phyloP scores from a whole-genome alignment of 2,113 vertebrate species.

The Ranitomeya imitator region DNA sequence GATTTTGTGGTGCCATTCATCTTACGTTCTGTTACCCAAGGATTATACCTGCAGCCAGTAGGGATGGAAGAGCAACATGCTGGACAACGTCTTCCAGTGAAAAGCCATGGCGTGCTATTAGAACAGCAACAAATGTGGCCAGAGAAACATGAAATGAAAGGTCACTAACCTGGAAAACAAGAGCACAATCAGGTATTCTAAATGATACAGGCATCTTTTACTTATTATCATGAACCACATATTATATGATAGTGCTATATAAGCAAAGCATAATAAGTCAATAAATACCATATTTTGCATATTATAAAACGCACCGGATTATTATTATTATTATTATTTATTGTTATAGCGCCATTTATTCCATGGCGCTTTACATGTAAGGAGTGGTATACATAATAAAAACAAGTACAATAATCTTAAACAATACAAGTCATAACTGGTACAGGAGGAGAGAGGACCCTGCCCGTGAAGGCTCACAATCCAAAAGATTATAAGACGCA shows the following conservation, averaged over 20 bases:
- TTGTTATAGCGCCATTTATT: too few species aligned
- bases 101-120: slow-evolving; percentile 76
- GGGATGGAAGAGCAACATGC: slow-evolving; percentile 74
- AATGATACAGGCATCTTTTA: background rate
- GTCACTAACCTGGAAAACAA: slow-evolving; percentile 74
- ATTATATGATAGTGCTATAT: background rate
- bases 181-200: slow-evolving; percentile 33
- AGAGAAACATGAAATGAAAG: slow-evolving; percentile 78
- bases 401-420: too few species aligned
- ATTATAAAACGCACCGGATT: too few species aligned
- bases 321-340: too few species aligned
- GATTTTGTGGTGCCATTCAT: background rate
- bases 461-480: too few species aligned
- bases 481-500: too few species aligned
- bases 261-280: too few species aligned
- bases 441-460: too few species aligned
- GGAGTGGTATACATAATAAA: too few species aligned
- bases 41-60: slow-evolving; percentile 73
- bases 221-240: background rate
- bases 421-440: too few species aligned
- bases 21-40: background rate
- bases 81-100: slow-evolving; percentile 78
- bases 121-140: slow-evolving; percentile 74
- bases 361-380: too few species aligned
- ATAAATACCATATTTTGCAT: too few species aligned